Evolutionary conservation across 2,888 invertebrate species (phyloP).

Genomic region (Candidula unifasciata): DNA sequence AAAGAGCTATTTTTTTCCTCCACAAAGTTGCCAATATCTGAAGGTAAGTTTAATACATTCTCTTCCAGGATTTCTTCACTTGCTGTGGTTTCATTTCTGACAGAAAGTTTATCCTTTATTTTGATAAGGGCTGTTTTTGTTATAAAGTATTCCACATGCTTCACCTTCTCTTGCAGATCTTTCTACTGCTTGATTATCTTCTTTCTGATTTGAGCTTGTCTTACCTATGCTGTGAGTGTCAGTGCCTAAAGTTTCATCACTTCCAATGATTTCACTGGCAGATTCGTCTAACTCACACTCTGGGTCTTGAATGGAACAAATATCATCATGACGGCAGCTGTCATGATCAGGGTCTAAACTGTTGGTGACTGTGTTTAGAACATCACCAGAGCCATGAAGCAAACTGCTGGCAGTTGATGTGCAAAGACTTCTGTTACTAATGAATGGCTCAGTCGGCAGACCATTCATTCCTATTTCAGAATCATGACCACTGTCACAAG

Average conservation of each 20-base stretch:
- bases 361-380: neutral
- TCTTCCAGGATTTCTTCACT: neutral
- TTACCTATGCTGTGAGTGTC: too few species aligned
- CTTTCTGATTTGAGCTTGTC: too few species aligned
- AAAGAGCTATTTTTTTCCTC: neutral
- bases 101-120: neutral
- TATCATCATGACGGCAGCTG: neutral
- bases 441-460: neutral
- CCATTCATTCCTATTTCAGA: neutral
- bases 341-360: neutral
- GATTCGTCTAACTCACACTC: neutral
- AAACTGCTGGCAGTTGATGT: neutral
- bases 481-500: neutral
- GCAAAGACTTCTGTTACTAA: neutral
- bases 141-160: too few species aligned
- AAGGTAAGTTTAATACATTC: neutral
- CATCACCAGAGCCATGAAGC: neutral
- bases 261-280: neutral
- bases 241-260: too few species aligned
- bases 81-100: neutral
- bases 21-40: neutral
- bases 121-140: neutral
- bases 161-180: too few species aligned
- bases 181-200: too few species aligned
- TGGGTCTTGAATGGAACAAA: neutral